Evolutionary conservation across 2,797 vertebrate genomes (phyloP), one percentile per base, ranked within the genome.

Genomic region (Menidia menidia): DNA sequence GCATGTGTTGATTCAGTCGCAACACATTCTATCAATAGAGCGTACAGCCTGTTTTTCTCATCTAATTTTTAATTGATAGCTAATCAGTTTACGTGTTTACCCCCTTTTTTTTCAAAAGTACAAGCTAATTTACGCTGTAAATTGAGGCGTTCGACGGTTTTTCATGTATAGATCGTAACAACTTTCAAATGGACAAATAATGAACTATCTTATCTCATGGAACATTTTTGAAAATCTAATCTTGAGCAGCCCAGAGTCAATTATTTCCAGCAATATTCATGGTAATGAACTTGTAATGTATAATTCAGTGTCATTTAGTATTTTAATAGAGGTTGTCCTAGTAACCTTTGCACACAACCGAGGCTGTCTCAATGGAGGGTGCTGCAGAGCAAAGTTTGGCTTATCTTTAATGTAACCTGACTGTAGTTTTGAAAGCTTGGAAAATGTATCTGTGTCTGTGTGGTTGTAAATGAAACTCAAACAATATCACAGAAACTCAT

Each of bases 221-320:
- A 68, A 48, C 60, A 61, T 67, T 78, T 65, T 43, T 43, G 19
- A 45, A 82, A 74, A 35, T 43, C 32, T 13, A 61, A 71, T 76
- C 51, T 65, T 12, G 32, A 81, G 51, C 68, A 60, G 71, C 68
- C 31, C 7, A 43, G 30, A 80, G 77, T 73, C 87, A 80, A 87
- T 84, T 72, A 72, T 60, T 67, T 64, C 65, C 32, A 68, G 48
- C 52, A 71, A 63, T 72, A 75, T 76, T 82, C 74, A 81, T 74
- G 70, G 57, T 77, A 80, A 84, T 72, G 61, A 71, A 58, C 35
- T 74, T 54, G 53, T 51, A 43, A 44, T 84, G 64, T 77, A 69
- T 76, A 72, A 81, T 81, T 80, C 71, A 65, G 51, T 67, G 71
- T 69, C 47, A 72, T 75, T 75, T 75, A 44, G 18, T 57, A 70